Evolutionary conservation across 2,888 invertebrate genomes (phyloP).

Genomic region (Abscondita cerata): DNA sequence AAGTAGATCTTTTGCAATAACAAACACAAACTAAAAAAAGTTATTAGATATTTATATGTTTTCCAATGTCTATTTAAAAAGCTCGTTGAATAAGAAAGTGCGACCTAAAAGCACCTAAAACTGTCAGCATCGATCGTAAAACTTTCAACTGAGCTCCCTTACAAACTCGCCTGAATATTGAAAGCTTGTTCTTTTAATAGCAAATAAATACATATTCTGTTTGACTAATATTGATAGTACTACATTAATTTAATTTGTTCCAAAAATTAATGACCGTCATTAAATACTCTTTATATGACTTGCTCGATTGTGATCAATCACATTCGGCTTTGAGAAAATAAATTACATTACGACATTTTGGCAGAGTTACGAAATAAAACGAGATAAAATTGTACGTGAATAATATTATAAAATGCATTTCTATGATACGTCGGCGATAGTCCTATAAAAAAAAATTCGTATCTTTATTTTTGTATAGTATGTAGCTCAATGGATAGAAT

Average conservation of each 20-base stretch:
- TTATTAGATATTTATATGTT: conserved; percentile 34
- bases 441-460: too few relatives aligned
- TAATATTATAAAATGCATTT: too few relatives aligned
- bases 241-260: conserved; percentile 1
- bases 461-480: too few relatives aligned
- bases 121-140: conserved; percentile 60
- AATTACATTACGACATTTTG: too few relatives aligned
- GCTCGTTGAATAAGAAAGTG: conserved; percentile 48
- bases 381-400: too few relatives aligned
- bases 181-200: conserved; percentile 34
- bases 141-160: conserved; percentile 57
- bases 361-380: too few relatives aligned
- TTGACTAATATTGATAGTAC: conserved; percentile 11
- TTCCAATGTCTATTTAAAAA: conserved; percentile 47
- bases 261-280: too few relatives aligned
- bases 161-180: conserved; percentile 54
- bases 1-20: neutral
- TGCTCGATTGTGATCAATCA: too few relatives aligned
- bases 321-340: too few relatives aligned
- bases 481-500: too few relatives aligned
- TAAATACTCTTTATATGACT: too few relatives aligned
- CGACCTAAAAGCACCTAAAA: conserved; percentile 55
- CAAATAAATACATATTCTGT: conserved; percentile 25
- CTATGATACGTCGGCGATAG: too few relatives aligned
- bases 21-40: conserved; percentile 14